Evolutionary conservation across 2,888 invertebrate species (phyloP), one percentile per base, ranked within the genome.

Genomic region (Diarsia dahlii): DNA sequence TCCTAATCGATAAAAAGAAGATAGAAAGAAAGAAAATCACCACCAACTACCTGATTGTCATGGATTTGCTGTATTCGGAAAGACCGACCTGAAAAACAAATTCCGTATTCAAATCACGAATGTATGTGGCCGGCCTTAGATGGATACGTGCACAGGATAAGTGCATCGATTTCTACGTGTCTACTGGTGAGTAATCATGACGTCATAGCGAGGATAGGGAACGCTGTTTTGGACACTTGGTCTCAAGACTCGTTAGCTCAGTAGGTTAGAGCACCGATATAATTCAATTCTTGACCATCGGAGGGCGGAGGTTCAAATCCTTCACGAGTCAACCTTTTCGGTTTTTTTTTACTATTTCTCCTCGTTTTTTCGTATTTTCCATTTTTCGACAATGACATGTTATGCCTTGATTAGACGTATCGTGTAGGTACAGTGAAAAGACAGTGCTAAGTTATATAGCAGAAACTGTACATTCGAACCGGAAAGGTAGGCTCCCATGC

Each of bases 281-380:
- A 60, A 60, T 34, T 10, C 10, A 60, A 60, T 34, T 28, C 60
- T 74, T 68, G 73, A 74, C 15, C 73, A 74, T 74, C 73, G 73
- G 73, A 74, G 73, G 73, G 60, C 73, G 73, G 67, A 74, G 73
- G 68, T 74, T 74, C 68, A 74, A 74, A 74, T 74, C 74, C 74
- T 74, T 74, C 74, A 74, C 63, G 63, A 63, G 63, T 63, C 45
- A 45, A 45, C 63, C n/a, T 13, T 63, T 63, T 45, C 13, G 18
- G 18, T 13, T 13, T 13, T 50, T 3, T 39, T 39, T 39, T 39
- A 39, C 6, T 39, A 5, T 39, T 39, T 39, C 39, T 4, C 4
- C 39, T 39, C 6, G 6, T 8, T 39, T 39, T 8, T 3, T 3
- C 39, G 3, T 39, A 4, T 39, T 39, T 39, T 39, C 8, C 39